phyloP scores from a whole-genome alignment of 2,797 vertebrate species.

The Pseudomugil gertrudae region DNA sequence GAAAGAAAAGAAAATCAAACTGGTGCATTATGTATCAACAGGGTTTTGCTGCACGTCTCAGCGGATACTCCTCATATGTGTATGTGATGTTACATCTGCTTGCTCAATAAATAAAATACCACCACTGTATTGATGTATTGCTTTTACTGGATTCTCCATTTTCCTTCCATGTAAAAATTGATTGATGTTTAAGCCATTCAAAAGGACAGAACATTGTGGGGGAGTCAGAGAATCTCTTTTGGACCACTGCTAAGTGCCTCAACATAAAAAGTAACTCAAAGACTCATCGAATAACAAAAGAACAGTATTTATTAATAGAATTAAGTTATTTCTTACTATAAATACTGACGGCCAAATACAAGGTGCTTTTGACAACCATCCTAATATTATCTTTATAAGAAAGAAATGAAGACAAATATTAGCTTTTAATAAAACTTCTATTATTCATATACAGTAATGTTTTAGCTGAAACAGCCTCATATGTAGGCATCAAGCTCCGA shows the following conservation, averaged over 20 bases:
- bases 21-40: no score
- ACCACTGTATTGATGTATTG: neutral
- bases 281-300: constrained; percentile 11
- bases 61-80: neutral
- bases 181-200: neutral
- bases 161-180: neutral
- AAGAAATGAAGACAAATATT: no score
- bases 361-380: no score
- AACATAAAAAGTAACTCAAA: neutral
- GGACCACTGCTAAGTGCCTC: neutral
- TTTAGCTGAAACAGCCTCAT: no score
- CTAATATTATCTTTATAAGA: no score
- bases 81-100: neutral
- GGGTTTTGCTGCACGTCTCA: neutral
- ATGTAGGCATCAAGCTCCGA: no score
- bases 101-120: no score
- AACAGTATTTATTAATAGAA: constrained; percentile 5
- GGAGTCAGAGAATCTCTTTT: neutral
- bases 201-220: neutral
- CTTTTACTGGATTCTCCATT: neutral
- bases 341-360: no score
- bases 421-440: no score
- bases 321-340: no score
- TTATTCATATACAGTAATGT: no score
- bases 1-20: neutral